Evolutionary conservation across 2,113 vertebrate species (phyloP), one percentile per base, ranked within the genome.

Genomic region (Phrynosoma platyrhinos): DNA sequence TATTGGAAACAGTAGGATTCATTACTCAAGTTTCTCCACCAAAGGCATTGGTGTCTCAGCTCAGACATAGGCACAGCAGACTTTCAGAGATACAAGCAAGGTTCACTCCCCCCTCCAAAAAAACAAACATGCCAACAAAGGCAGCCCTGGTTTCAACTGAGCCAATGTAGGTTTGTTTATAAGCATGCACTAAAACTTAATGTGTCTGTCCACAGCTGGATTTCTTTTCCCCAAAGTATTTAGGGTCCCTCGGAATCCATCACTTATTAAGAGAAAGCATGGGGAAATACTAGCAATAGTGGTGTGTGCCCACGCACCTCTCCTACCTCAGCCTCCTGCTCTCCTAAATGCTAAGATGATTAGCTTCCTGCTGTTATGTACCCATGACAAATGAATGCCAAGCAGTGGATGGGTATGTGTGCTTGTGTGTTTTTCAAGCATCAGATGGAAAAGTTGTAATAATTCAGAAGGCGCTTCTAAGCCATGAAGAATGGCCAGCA

Each of bases 301-400:
- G 47, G n/a, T 27, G 27, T 30, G 42, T 79, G 30, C 47, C 85
- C 55, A 71, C 64, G 23, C 66, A 40, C 14, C 47, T 27, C 53
- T 85, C n/a, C n/a, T 23, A 79, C 47, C 85, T 53, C 30, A 79
- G 76, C n/a, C 47, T 71, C 64, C 76, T 86, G 85, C 85, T 86
- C 23, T 86, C 66, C 66, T 55, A 80, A 80, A 86, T 80, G 77
- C 77, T 77, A 86, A 86, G n/a, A 42, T 20, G 66, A 55, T 79
- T 71, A 72, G 47, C 66, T 80, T 55, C 52, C 85, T 80, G 53
- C 53, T 85, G 64, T 76, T 71, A 79, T 87, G 66, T 72, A 87
- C 23, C 85, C 66, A 72, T 58, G 77, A 81, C 25, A 72, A 87
- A 87, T 72, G 64, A 81, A 80, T 81, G 14, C 52, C 79, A 40